Conservation (phyloP, 2,797 vertebrate genomes). For the Alca torda region DNA sequence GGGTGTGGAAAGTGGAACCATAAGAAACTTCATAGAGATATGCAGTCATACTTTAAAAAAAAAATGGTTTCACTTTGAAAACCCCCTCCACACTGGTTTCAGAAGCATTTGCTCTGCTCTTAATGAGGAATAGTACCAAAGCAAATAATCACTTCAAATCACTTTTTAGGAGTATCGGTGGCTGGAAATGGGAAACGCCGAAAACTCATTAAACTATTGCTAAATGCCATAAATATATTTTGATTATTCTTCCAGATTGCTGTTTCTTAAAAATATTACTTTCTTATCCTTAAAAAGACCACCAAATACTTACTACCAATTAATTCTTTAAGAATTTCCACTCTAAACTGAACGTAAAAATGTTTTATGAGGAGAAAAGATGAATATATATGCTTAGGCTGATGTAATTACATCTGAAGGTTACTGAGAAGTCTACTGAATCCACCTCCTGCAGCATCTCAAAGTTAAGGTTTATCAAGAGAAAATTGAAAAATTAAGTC, state of each 20-base stretch:
- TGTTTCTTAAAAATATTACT: neutral
- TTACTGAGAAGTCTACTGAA: conserved; percentile 3
- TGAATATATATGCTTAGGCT: neutral
- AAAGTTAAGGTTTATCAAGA: conserved; percentile 33
- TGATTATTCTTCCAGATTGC: neutral
- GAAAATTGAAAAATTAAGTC: conserved; percentile 36
- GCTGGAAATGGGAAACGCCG: neutral
- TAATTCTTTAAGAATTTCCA: neutral
- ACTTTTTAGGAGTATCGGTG: neutral
- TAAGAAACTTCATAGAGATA: neutral
- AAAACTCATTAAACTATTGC: conserved; percentile 23
- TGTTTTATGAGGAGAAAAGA: neutral
- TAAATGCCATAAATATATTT: neutral
- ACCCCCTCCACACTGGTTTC: neutral
- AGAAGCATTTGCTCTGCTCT: neutral
- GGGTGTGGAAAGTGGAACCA: conserved; percentile 23
- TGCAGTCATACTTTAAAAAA: neutral
- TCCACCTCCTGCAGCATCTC: neutral
- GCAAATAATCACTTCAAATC: neutral
- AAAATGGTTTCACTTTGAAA: neutral
- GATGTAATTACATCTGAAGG: neutral
- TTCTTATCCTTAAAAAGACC: neutral
- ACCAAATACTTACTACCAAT: neutral
- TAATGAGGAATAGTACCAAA: neutral
- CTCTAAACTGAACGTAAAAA: neutral